Conservation (phyloP, 2,888 invertebrate species). For the Acleris laterana region DNA sequence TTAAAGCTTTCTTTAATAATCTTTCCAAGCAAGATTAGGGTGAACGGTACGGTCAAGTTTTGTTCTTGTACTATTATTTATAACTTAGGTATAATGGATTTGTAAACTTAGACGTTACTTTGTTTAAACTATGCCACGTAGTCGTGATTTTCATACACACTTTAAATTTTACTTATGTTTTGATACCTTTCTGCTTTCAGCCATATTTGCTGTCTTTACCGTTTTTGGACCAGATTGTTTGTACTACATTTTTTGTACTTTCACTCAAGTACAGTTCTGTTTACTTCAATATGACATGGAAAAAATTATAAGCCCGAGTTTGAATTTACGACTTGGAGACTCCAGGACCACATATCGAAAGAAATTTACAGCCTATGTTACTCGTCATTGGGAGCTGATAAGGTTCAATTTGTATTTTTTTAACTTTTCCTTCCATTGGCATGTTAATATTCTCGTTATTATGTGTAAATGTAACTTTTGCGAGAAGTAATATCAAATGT, state of each 20-base stretch:
- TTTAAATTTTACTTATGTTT: neutral
- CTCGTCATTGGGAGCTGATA: constrained; percentile 53
- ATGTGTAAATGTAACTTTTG: too few relatives aligned
- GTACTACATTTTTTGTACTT: constrained; percentile 56
- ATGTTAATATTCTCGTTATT: neutral
- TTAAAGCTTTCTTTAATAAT: neutral
- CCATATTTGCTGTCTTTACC: constrained; percentile 43
- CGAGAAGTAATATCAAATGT: too few relatives aligned
- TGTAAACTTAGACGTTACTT: too few relatives aligned
- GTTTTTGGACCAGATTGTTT: constrained; percentile 57
- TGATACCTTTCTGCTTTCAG: constrained; percentile 38
- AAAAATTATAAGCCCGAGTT: constrained; percentile 41
- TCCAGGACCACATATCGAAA: constrained; percentile 39
- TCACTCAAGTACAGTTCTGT: constrained; percentile 56
- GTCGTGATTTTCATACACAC: neutral
- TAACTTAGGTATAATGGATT: too few relatives aligned
- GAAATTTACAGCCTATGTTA: constrained; percentile 46
- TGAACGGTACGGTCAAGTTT: too few relatives aligned
- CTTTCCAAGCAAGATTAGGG: too few relatives aligned
- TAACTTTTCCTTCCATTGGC: neutral
- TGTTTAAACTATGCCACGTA: too few relatives aligned
- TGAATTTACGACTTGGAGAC: constrained; percentile 9
- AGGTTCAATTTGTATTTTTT: constrained; percentile 43
- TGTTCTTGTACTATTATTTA: too few relatives aligned
- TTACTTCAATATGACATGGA: constrained; percentile 52